Base-by-base conservation (phyloP, 2,888 invertebrate genomes). In the Hydropsyche betteni region DNA sequence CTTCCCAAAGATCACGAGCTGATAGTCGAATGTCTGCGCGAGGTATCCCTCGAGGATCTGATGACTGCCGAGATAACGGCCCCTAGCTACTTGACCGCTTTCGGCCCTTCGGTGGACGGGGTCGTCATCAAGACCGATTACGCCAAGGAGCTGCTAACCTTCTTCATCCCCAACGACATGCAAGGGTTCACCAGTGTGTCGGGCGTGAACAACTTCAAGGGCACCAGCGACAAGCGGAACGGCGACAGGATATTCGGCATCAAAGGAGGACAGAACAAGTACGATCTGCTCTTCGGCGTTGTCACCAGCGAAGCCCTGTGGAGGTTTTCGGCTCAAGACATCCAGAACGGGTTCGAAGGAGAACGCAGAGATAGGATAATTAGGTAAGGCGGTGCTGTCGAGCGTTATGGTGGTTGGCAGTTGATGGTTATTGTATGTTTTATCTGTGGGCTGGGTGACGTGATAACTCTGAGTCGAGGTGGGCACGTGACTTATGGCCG, bases 91-190 rank as follows among this genome's bases (percentile, higher is more conserved):
- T 85, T 95, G 69, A 94, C 93, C 79, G 92, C 95, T 0, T 98
- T 97, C 82, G 98, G 97, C 0, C 97, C 97, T 0, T 95, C 96
- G 81, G 95, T 97, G 61, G 97, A 97, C 83, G 97, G 96, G 72
- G 96, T 97, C 74, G 96, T 98, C 76, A 96, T 98, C 80, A 93
- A 94, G 85, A 91, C 94, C 50, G 94, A 95, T 83, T 94, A 94
- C 82, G 94, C 94, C 71, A 94, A 94, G 83, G 93, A 93, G 82
- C 86, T 93, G 7, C 87, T 93, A 16, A 92, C 93, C 6, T 93
- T 90, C 82, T 91, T 93, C 82, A 90, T 90, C 80, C 90, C 91
- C 0, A 90, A 90, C 77, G 91, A 91, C 80, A 86, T 91, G 77
- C 90, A 90, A 84, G 89, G 89, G 68, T 88, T 89, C 81, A 90